Conservation (phyloP, 2,888 invertebrate species). For the Cryptocheilus praepositus region DNA sequence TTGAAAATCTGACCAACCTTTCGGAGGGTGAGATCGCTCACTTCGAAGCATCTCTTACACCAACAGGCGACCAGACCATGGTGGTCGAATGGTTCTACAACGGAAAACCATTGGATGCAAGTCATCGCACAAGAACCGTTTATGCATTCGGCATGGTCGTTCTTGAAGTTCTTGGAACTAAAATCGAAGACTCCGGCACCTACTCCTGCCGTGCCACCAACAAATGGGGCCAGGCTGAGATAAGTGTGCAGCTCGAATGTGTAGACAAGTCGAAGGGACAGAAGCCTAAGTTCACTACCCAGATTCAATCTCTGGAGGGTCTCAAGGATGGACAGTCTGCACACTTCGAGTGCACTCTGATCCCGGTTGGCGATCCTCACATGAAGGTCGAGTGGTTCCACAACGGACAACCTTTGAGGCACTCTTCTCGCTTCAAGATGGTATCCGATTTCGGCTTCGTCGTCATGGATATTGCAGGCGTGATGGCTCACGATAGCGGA, state of each 20-base stretch:
- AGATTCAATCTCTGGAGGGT: constrained; percentile 88
- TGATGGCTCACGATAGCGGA: constrained; percentile 94
- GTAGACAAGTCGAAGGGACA: constrained; percentile 90
- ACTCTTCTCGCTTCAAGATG: constrained; percentile 93
- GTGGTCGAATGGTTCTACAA: constrained; percentile 97
- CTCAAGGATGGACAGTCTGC: constrained; percentile 95
- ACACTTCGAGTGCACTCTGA: constrained; percentile 95
- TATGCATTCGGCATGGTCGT: constrained; percentile 99
- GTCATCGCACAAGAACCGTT: constrained; percentile 93
- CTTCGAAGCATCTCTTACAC: constrained; percentile 96
- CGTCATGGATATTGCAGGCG: constrained; percentile 94
- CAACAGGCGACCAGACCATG: constrained; percentile 95
- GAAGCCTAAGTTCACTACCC: constrained; percentile 91
- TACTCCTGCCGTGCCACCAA: constrained; percentile 93
- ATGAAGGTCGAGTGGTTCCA: constrained; percentile 98
- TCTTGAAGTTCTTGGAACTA: constrained; percentile 95
- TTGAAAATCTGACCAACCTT: constrained; percentile 87
- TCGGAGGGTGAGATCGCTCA: constrained; percentile 98
- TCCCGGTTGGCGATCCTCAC: constrained; percentile 95
- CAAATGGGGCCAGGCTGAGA: constrained; percentile 91
- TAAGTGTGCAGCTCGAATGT: constrained; percentile 88
- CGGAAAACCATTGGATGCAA: constrained; percentile 90
- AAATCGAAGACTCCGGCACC: constrained; percentile 92
- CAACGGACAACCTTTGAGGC: constrained; percentile 91
- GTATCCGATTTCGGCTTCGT: constrained; percentile 97